phyloP scores from a whole-genome alignment of 2,113 vertebrate species.

The Euleptes europaea region DNA sequence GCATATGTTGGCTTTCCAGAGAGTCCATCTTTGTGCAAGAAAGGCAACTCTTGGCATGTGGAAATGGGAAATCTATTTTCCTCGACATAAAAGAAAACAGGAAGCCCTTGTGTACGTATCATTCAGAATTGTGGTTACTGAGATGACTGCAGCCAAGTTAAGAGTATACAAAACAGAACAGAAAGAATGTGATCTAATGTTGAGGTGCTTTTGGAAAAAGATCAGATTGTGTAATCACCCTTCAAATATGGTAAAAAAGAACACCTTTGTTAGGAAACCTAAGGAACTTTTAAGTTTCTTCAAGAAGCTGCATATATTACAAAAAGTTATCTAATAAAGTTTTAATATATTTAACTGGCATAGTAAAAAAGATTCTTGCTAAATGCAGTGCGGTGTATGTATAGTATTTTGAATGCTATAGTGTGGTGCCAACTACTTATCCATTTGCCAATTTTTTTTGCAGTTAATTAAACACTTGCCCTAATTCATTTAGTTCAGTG shows the following conservation, averaged over 20 bases:
- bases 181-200: slow-evolving; percentile 5
- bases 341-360: slow-evolving; percentile 60
- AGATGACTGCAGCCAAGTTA: not conserved
- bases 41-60: not conserved
- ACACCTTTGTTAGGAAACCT: slow-evolving; percentile 28
- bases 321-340: slow-evolving; percentile 53
- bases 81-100: slow-evolving; percentile 17
- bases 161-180: not conserved
- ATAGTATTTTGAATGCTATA: slow-evolving; percentile 29
- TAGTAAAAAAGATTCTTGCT: slow-evolving; percentile 28
- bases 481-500: slow-evolving; percentile 59
- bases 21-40: slow-evolving; percentile 2
- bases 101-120: not conserved
- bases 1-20: not conserved
- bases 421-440: slow-evolving; percentile 64
- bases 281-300: slow-evolving; percentile 16
- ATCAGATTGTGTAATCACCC: not conserved
- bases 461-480: slow-evolving; percentile 69
- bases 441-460: slow-evolving; percentile 63
- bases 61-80: not conserved
- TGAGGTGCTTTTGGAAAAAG: slow-evolving; percentile 8
- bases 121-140: slow-evolving; percentile 1
- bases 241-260: slow-evolving; percentile 27
- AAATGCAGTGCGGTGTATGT: slow-evolving; percentile 59
- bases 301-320: slow-evolving; percentile 35